Conservation (phyloP, 2,797 vertebrate species). For the Pangasius mekongensis region DNA sequence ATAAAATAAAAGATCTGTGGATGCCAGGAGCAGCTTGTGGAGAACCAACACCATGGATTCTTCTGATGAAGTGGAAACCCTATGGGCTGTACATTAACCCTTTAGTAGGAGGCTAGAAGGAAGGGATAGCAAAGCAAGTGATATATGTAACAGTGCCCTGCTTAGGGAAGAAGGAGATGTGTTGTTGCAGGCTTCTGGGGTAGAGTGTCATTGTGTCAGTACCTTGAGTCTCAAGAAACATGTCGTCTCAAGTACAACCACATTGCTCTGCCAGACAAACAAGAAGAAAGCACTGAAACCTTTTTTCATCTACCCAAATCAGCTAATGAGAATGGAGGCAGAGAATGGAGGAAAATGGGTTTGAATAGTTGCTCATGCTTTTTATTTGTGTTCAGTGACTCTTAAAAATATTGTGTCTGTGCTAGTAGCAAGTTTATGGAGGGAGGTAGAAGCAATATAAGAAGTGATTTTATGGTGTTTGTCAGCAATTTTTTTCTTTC, state of each 20-base stretch:
- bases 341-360: background rate
- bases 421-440: too few relatives aligned
- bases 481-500: too few relatives aligned
- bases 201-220: too few relatives aligned
- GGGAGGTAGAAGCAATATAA: too few relatives aligned
- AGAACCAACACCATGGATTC: background rate
- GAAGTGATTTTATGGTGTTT: too few relatives aligned
- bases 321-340: background rate
- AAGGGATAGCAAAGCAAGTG: background rate
- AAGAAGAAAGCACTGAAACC: background rate
- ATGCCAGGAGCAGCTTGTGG: too few relatives aligned
- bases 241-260: background rate
- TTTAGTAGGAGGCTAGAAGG: background rate
- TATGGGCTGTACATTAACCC: background rate
- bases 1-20: background rate
- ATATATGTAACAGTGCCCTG: background rate
- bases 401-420: background rate
- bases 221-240: background rate
- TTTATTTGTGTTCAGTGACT: background rate
- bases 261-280: background rate
- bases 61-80: too few relatives aligned
- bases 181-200: background rate
- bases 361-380: background rate
- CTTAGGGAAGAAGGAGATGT: background rate
- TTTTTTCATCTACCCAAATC: background rate